phyloP scores from a whole-genome alignment of 2,113 vertebrate genomes.

The Equus quagga region DNA sequence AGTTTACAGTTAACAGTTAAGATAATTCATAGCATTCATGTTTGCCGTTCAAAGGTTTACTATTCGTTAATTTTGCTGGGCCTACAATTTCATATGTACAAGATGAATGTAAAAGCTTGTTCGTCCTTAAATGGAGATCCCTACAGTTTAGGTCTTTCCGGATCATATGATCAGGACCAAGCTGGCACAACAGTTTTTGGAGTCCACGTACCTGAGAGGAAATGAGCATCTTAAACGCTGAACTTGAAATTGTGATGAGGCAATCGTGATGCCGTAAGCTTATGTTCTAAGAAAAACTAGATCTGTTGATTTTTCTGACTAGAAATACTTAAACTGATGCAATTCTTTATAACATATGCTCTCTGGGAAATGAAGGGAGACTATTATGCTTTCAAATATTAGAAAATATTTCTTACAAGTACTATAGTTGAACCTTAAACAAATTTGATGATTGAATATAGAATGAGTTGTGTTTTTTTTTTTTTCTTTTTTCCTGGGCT shows the following conservation, averaged over 20 bases:
- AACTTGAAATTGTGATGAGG: neutral
- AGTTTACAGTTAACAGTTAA: neutral
- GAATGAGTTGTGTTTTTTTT: neutral
- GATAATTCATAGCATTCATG: neutral
- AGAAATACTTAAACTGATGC: conserved; percentile 4
- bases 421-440: conserved; percentile 30
- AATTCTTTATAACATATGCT: neutral
- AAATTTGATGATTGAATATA: conserved; percentile 11
- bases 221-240: neutral
- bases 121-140: neutral
- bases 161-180: neutral
- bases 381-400: neutral
- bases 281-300: neutral
- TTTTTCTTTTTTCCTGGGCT: neutral
- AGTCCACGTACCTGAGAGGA: neutral
- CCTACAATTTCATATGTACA: neutral
- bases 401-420: conserved; percentile 48
- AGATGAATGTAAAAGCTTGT: neutral
- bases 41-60: neutral
- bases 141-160: neutral
- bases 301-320: conserved; percentile 27
- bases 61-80: neutral
- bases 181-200: neutral
- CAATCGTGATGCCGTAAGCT: neutral
- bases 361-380: neutral